A percentile compares a stretch with the other conserved stretches of the same genome.
These are phyloP conservation scores for Thripadectes ignobilis DNA, from an alignment of 2,797 vertebrate species.

Conservation along the genomic window DNA sequence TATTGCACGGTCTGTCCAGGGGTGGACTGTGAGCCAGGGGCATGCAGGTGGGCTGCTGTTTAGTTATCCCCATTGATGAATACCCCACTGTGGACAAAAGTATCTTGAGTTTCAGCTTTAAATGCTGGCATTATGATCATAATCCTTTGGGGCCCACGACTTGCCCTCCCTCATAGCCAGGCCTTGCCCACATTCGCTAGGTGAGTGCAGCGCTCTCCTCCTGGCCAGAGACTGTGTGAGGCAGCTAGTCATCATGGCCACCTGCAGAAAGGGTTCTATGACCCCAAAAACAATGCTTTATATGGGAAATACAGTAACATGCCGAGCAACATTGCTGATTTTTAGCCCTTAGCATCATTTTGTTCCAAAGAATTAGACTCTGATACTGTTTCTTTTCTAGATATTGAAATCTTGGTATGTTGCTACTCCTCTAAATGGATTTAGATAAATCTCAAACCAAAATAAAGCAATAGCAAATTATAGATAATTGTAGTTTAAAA, in stretches of 20 bases:
- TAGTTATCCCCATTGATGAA: not conserved
- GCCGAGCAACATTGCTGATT: not conserved
- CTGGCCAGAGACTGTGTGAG: not conserved
- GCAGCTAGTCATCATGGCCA: not conserved
- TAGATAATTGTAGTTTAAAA: not conserved
- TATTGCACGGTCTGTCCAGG: accelerated
- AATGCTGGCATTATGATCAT: not conserved
- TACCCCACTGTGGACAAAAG: not conserved
- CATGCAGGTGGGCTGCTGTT: not conserved
- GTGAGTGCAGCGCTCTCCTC: not conserved
- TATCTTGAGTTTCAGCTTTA: not conserved
- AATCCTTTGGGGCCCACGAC: not conserved
- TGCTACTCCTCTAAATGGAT: not conserved
- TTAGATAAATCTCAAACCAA: not conserved
- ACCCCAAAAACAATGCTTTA: not conserved
- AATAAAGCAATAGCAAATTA: not conserved
- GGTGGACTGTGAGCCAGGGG: not conserved
- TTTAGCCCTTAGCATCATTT: not conserved
- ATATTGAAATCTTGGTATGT: not conserved
- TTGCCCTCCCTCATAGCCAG: not conserved
- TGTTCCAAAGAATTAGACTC: not conserved
- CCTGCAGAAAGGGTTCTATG: not conserved
- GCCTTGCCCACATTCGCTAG: not conserved
- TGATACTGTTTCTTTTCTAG: not conserved
- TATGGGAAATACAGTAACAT: not conserved